phyloP scores from a whole-genome alignment of 2,113 vertebrate genomes.

The Platanista minor region DNA sequence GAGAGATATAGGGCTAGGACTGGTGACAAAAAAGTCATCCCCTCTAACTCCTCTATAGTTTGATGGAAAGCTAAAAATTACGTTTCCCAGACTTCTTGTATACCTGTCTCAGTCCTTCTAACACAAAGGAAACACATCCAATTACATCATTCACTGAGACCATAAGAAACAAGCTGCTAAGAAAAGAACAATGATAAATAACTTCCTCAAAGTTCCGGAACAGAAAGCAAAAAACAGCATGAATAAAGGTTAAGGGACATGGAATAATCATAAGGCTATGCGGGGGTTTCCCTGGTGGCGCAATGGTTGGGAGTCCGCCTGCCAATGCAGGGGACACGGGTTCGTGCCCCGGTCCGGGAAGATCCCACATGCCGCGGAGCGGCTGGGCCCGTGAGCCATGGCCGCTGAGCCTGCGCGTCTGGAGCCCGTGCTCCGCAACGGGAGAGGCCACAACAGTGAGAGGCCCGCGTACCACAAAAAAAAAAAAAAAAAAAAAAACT shows the following conservation, averaged over 20 bases:
- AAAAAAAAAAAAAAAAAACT: no score
- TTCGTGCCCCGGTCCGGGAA: no score
- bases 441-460: no score
- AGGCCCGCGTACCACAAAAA: no score
- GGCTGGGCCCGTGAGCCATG: no score
- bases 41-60: neutral
- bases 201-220: constrained; percentile 20
- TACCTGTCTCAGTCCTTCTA: neutral
- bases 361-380: no score
- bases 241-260: neutral
- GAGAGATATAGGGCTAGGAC: neutral
- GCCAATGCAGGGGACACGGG: no score
- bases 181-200: constrained; percentile 39
- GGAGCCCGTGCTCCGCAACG: no score
- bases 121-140: constrained; percentile 34
- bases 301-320: no score
- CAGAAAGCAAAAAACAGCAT: neutral
- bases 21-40: neutral
- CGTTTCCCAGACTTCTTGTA: neutral
- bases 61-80: neutral
- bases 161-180: neutral
- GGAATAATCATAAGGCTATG: neutral
- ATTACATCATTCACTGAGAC: neutral
- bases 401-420: no score
- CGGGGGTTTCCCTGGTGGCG: no score